Percentiles rank a stretch among this genome's conserved stretches.
These are phyloP conservation scores for Drosophila sp. DNA, from an alignment of 1,140 invertebrate species.

Conservation along the genomic window DNA sequence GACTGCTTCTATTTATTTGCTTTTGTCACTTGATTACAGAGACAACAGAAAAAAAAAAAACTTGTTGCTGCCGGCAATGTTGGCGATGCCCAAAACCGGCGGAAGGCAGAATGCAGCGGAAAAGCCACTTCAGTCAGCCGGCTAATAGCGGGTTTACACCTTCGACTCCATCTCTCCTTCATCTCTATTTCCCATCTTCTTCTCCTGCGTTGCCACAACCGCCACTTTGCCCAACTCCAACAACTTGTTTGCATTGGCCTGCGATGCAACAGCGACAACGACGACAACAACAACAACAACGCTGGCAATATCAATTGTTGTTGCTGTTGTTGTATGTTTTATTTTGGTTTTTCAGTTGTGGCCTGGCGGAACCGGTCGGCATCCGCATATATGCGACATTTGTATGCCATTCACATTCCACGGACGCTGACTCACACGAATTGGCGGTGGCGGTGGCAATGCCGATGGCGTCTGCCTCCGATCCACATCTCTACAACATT, in stretches of 20 bases:
- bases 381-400: conserved; percentile 65
- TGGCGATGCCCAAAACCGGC: conserved; percentile 47
- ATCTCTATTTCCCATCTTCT: conserved; percentile 8
- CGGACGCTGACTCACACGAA: conserved; percentile 63
- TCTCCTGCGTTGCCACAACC: background rate
- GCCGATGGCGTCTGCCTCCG: conserved; percentile 31
- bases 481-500: conserved; percentile 19
- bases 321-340: conserved; percentile 39
- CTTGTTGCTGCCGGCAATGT: conserved; percentile 59
- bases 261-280: conserved; percentile 19
- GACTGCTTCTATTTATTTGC: conserved; percentile 5
- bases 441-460: conserved; percentile 38
- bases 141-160: conserved; percentile 7
- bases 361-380: conserved; percentile 58
- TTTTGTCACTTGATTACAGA: conserved; percentile 21
- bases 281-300: conserved; percentile 8
- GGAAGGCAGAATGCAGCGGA: conserved; percentile 65
- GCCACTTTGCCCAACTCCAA: conserved; percentile 15
- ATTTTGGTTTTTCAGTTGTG: conserved; percentile 44
- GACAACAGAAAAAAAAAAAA: conserved; percentile 39
- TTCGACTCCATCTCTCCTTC: conserved; percentile 23
- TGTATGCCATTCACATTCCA: conserved; percentile 80
- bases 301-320: conserved; percentile 52
- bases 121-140: conserved; percentile 49
- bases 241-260: conserved; percentile 64